A percentile compares a stretch with the other conserved stretches of the same genome.
Evolutionary conservation across 2,797 vertebrate species (phyloP).

Genomic region (Typhlichthys eigenmanni): DNA sequence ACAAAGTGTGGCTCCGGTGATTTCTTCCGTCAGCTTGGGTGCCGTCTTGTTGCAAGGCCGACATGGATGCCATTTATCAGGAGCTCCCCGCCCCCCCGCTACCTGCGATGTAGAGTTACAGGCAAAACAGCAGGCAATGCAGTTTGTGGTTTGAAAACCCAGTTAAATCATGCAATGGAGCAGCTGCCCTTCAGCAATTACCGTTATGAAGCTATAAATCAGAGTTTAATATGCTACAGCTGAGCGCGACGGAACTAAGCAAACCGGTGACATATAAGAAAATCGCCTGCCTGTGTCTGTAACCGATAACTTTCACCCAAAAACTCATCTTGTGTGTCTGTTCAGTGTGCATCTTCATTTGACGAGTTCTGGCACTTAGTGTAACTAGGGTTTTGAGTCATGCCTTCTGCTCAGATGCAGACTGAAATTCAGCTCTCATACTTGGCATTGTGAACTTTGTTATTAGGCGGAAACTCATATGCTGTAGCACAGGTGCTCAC

Average conservation of each 20-base stretch:
- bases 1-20: conserved; percentile 17
- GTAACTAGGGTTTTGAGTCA: conserved; percentile 7
- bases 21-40: conserved; percentile 33
- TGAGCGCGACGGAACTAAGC: conserved; percentile 48
- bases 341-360: conserved; percentile 35
- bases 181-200: conserved; percentile 75
- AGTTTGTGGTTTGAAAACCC: conserved; percentile 61
- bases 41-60: conserved; percentile 26
- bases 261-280: conserved; percentile 49
- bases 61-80: conserved; percentile 61
- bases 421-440: neutral
- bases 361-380: conserved; percentile 1
- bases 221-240: conserved; percentile 64
- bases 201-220: conserved; percentile 77
- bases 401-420: neutral
- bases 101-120: conserved; percentile 57
- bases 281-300: conserved; percentile 39
- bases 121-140: conserved; percentile 71
- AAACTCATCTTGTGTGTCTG: conserved; percentile 25
- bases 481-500: too few species aligned
- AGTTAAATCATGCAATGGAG: conserved; percentile 68
- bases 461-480: neutral
- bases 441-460: neutral
- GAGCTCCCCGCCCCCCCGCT: conserved; percentile 30
- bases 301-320: conserved; percentile 34